Evolutionary conservation across 2,797 vertebrate species (phyloP).

Genomic region (Gymnocypris eckloni): DNA sequence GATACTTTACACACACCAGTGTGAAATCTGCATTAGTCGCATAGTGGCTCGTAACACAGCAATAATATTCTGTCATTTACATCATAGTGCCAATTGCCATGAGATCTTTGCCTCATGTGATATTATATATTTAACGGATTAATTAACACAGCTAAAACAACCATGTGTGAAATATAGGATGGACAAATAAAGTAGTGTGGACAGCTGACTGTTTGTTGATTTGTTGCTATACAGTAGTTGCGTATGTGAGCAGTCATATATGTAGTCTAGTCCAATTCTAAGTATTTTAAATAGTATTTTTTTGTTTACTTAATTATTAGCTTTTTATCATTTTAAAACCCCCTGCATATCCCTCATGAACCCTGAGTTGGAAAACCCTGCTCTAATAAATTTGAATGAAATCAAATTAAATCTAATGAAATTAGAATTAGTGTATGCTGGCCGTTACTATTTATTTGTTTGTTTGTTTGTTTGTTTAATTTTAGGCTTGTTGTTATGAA

Average conservation of each 20-base stretch:
- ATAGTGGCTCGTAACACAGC: not conserved
- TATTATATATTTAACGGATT: slow-evolving; percentile 6
- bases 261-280: not conserved
- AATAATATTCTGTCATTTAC: slow-evolving; percentile 26
- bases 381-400: not conserved
- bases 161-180: slow-evolving; percentile 22
- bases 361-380: not conserved
- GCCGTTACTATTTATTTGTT: not conserved
- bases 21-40: slow-evolving; percentile 55
- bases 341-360: not conserved
- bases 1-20: slow-evolving; percentile 31
- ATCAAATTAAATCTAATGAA: not conserved
- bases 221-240: slow-evolving; percentile 6
- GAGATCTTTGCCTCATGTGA: not conserved
- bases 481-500: not conserved
- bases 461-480: no score
- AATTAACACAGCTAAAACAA: not conserved
- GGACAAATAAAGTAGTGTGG: not conserved
- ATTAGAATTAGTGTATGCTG: not conserved
- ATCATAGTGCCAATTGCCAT: slow-evolving; percentile 1
- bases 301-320: not conserved
- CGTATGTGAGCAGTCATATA: slow-evolving; percentile 15
- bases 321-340: not conserved
- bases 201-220: slow-evolving; percentile 18
- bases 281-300: not conserved